Evolutionary conservation across 2,888 invertebrate species (phyloP).

Genomic region (Atrina japonica): DNA sequence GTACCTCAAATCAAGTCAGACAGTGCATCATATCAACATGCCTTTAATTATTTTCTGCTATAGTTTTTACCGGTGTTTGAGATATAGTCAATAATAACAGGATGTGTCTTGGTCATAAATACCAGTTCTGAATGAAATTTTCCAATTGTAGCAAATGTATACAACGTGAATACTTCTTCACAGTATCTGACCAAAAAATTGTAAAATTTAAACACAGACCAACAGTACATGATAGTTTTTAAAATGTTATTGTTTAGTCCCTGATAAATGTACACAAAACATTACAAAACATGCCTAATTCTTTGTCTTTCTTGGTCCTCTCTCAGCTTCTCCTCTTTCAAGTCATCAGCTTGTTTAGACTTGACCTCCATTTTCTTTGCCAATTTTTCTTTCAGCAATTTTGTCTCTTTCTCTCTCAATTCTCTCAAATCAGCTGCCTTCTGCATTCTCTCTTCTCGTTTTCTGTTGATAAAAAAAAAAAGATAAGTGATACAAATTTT

Average conservation of each 20-base stretch:
- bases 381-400: slow-evolving; percentile 47
- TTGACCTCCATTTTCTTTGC: slow-evolving; percentile 54
- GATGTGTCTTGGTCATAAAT: too few relatives aligned
- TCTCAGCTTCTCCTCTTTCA: slow-evolving; percentile 57
- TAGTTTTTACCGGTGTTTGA: too few relatives aligned
- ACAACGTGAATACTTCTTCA: too few relatives aligned
- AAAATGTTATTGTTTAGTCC: too few relatives aligned
- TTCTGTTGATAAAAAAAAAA: slow-evolving; percentile 49
- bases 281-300: slow-evolving; percentile 43
- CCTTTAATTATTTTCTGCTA: too few relatives aligned
- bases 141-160: background rate
- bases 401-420: slow-evolving; percentile 46
- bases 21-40: too few relatives aligned
- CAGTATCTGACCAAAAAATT: too few relatives aligned
- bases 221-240: too few relatives aligned
- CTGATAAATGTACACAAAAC: background rate
- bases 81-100: too few relatives aligned
- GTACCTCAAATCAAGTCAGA: too few relatives aligned
- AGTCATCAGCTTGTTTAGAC: slow-evolving; percentile 46
- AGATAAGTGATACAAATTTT: background rate
- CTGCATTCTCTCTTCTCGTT: slow-evolving; percentile 60
- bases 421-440: slow-evolving; percentile 56
- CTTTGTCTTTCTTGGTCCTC: slow-evolving; percentile 57
- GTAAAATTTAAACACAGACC: too few relatives aligned
- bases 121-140: too few relatives aligned